Conservation (phyloP, 2,888 invertebrate genomes). For the Cantharis flavilabris region DNA sequence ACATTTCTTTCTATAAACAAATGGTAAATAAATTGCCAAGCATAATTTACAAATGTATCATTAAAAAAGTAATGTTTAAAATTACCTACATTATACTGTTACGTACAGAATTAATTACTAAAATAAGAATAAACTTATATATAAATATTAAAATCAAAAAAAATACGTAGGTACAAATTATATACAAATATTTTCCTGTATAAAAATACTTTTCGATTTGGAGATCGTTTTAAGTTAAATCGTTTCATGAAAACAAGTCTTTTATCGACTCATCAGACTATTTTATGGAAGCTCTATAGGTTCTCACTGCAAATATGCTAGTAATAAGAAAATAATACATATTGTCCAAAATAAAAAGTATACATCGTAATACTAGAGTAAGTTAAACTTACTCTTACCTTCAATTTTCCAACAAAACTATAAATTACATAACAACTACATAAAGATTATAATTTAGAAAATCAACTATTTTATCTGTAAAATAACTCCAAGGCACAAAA, state of each 20-base stretch:
- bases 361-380: neutral
- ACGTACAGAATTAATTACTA: neutral
- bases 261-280: neutral
- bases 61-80: neutral
- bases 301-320: neutral
- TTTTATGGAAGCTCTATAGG: neutral
- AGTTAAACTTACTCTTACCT: neutral
- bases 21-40: neutral
- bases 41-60: constrained; percentile 3
- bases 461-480: neutral
- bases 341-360: neutral
- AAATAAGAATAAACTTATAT: neutral
- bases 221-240: constrained; percentile 6
- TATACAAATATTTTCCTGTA: neutral
- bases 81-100: neutral
- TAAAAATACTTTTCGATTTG: constrained; percentile 5
- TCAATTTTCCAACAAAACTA: neutral
- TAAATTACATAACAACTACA: neutral
- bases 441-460: neutral
- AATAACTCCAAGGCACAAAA: neutral
- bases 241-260: neutral
- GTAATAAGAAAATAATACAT: neutral
- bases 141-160: neutral
- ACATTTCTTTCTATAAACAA: neutral
- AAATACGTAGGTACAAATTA: neutral